A percentile compares a stretch with the other conserved stretches of the same genome.
These are phyloP conservation scores for Anastatus disparis DNA, from an alignment of 1,140 invertebrate species.

Conservation along the genomic window DNA sequence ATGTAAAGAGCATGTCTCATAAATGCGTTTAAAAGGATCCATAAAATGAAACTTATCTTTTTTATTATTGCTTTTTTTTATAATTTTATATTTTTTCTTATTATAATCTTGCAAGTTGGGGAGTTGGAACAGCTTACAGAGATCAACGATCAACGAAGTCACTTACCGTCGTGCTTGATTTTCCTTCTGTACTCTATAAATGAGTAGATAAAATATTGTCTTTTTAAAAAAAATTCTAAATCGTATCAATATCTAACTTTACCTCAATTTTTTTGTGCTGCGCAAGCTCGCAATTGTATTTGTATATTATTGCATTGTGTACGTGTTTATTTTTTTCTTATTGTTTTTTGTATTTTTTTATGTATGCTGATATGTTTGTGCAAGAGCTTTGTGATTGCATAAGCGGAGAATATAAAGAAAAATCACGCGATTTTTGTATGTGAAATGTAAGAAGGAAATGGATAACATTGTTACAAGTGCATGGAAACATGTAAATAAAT, in stretches of 20 bases:
- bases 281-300: slow-evolving; percentile 15
- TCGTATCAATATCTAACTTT: background rate
- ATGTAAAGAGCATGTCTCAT: background rate
- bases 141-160: slow-evolving; percentile 15
- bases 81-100: too few species aligned
- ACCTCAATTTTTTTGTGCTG: slow-evolving; percentile 25
- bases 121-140: too few species aligned
- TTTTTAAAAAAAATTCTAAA: background rate
- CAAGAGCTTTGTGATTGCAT: background rate
- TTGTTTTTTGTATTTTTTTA: background rate
- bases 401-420: slow-evolving; percentile 10
- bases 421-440: background rate
- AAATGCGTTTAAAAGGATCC: background rate
- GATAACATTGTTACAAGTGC: background rate
- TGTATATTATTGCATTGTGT: background rate
- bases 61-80: background rate
- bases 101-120: too few species aligned
- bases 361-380: background rate
- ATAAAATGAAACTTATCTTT: slow-evolving; percentile 2
- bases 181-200: slow-evolving; percentile 11
- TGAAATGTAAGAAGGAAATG: background rate
- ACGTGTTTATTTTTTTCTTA: background rate
- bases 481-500: too few species aligned
- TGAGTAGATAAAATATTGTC: slow-evolving; percentile 12
- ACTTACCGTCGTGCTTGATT: slow-evolving; percentile 30